Conservation (phyloP, 1,140 invertebrate species). For the Drosophila kohkoa region DNA sequence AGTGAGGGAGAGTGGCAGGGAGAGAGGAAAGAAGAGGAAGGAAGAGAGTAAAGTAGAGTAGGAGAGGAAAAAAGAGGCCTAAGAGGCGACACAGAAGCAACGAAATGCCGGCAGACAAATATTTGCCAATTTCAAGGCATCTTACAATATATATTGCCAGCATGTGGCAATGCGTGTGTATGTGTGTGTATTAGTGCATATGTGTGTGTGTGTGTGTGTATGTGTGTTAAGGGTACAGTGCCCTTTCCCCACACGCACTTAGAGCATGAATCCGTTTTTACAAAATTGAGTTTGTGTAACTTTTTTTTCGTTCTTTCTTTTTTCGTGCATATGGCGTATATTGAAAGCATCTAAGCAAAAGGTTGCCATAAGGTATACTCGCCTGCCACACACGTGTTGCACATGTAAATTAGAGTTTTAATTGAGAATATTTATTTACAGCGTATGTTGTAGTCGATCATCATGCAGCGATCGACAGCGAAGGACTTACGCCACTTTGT, state of each 20-base stretch:
- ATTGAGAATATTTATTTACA: not conserved
- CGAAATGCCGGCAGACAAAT: constrained; percentile 37
- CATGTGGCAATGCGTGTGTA: not conserved
- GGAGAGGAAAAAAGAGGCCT: not conserved
- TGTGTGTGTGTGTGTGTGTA: constrained; percentile 21
- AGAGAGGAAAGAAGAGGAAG: not conserved
- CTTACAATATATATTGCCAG: constrained; percentile 17
- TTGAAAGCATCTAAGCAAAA: too few species aligned
- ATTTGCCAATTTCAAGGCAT: constrained; percentile 41
- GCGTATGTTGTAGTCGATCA: constrained; percentile 8
- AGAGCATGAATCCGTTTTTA: constrained; percentile 36
- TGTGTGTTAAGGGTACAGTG: constrained; percentile 11
- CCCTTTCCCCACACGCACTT: constrained; percentile 4
- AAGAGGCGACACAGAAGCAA: constrained; percentile 21
- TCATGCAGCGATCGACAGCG: too few species aligned
- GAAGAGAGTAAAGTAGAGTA: not conserved
- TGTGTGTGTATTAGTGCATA: constrained; percentile 1
- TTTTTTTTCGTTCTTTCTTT: constrained; percentile 37
- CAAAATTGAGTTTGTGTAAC: constrained; percentile 74
- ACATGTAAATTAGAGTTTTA: too few species aligned
- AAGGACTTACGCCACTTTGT: constrained; percentile 4
- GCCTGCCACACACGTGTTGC: too few species aligned
- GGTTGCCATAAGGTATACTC: too few species aligned
- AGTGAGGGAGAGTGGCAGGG: not conserved
- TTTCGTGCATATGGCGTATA: too few species aligned